Percentiles rank a stretch among this genome's conserved stretches.
Conservation (phyloP, 2,797 vertebrate genomes). For the Monodelphis domestica region DNA sequence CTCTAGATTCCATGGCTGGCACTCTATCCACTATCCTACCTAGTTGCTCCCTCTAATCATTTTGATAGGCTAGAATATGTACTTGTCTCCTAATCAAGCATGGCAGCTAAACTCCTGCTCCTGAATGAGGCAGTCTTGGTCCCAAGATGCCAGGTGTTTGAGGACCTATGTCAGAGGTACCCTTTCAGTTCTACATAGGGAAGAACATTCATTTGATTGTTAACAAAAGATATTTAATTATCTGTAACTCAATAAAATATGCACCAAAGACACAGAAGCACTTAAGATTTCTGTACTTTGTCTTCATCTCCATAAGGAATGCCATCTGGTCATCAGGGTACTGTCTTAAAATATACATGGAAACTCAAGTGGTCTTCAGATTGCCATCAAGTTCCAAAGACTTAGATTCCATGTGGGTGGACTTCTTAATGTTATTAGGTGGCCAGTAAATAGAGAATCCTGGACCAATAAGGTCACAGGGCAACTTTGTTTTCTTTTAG, state of each 20-base stretch:
- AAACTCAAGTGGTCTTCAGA: background rate
- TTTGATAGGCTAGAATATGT: background rate
- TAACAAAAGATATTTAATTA: background rate
- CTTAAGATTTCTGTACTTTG: background rate
- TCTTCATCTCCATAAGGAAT: background rate
- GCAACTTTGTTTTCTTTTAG: background rate
- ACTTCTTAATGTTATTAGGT: background rate
- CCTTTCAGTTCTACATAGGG: background rate
- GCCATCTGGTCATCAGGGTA: background rate
- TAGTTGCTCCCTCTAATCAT: too few species aligned
- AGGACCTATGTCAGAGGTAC: background rate
- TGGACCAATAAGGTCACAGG: background rate
- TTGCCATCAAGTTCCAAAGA: background rate
- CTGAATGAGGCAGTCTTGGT: background rate
- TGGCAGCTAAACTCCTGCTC: background rate
- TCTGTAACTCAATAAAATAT: background rate
- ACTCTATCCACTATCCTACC: too few species aligned
- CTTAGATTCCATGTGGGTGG: background rate
- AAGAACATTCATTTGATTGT: background rate
- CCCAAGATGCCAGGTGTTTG: background rate
- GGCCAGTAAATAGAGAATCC: background rate
- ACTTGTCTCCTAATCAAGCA: background rate
- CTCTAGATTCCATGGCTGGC: too few species aligned
- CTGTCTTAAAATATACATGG: background rate
- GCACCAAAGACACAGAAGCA: background rate